Percentiles rank a stretch among this genome's conserved stretches.
These are phyloP conservation scores for Meganola albula DNA, from an alignment of 2,888 invertebrate species.

Conservation along the genomic window DNA sequence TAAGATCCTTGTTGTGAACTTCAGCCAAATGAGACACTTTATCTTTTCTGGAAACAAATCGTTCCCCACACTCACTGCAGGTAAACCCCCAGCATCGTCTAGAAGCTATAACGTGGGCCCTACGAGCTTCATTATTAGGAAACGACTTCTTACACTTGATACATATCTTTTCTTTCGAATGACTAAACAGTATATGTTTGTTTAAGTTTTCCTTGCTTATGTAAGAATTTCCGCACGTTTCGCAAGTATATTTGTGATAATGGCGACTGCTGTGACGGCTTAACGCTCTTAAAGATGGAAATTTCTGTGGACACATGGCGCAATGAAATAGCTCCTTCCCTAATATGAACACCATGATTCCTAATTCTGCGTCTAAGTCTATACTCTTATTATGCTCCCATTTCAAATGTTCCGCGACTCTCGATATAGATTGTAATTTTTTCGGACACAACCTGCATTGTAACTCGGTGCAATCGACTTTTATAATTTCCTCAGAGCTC, in stretches of 20 bases:
- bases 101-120: conserved; percentile 36
- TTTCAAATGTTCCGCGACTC: conserved; percentile 38
- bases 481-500: conserved; percentile 27
- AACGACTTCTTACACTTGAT: conserved; percentile 40
- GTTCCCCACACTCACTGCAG: conserved; percentile 38
- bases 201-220: conserved; percentile 36
- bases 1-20: conserved; percentile 34
- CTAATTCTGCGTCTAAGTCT: conserved; percentile 33
- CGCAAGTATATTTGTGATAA: conserved; percentile 45
- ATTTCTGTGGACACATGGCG: conserved; percentile 36
- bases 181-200: conserved; percentile 25
- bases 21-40: conserved; percentile 34
- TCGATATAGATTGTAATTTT: conserved; percentile 28
- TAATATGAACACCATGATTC: conserved; percentile 42
- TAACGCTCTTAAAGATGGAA: conserved; percentile 36
- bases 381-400: conserved; percentile 30
- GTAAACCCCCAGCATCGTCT: conserved; percentile 40
- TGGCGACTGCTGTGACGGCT: conserved; percentile 44
- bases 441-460: conserved; percentile 42
- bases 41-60: conserved; percentile 36
- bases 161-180: conserved; percentile 27
- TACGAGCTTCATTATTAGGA: conserved; percentile 22
- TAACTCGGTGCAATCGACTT: conserved; percentile 51
- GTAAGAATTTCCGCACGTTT: conserved; percentile 47
- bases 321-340: conserved; percentile 40